Evolutionary conservation across 1,140 invertebrate genomes (phyloP).

Genomic region (Drosophila tristis): DNA sequence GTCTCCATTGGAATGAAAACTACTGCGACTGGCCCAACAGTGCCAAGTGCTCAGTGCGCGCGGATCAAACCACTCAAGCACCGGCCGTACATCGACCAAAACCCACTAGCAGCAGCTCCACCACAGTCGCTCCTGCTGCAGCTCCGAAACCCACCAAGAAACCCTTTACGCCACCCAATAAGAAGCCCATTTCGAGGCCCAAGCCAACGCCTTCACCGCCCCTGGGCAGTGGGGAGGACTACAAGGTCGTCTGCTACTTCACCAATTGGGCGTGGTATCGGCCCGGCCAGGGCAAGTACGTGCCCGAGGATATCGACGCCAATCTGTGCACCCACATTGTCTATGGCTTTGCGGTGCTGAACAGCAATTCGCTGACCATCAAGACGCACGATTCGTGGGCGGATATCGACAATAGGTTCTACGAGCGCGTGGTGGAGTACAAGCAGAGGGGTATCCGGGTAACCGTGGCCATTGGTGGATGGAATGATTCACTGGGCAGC

Average conservation of each 20-base stretch:
- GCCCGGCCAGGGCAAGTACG: conserved; percentile 87
- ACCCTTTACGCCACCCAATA: conserved; percentile 56
- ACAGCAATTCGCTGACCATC: conserved; percentile 86
- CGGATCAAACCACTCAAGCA: conserved; percentile 50
- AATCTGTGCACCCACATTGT: conserved; percentile 90
- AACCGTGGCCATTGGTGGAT: conserved; percentile 90
- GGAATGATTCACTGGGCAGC: conserved; percentile 94
- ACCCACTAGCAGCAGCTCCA: conserved; percentile 26
- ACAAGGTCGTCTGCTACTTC: conserved; percentile 89
- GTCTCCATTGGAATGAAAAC: conserved; percentile 91
- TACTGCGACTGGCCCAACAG: conserved; percentile 93
- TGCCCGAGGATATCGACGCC: conserved; percentile 88
- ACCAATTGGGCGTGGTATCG: conserved; percentile 90
- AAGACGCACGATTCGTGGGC: conserved; percentile 89
- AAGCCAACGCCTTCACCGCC: conserved; percentile 56
- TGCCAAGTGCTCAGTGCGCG: conserved; percentile 85
- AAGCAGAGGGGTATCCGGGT: conserved; percentile 84
- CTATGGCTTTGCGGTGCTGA: conserved; percentile 89
- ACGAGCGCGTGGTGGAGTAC: conserved; percentile 91
- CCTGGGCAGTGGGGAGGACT: conserved; percentile 73
- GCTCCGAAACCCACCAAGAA: conserved; percentile 60
- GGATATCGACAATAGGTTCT: conserved; percentile 90
- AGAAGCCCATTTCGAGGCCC: conserved; percentile 70
- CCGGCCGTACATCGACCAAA: conserved; percentile 46
- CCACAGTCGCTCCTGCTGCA: conserved; percentile 4